Evolutionary conservation across 2,113 vertebrate genomes (phyloP).

Genomic region (Haliaeetus leucogaster): DNA sequence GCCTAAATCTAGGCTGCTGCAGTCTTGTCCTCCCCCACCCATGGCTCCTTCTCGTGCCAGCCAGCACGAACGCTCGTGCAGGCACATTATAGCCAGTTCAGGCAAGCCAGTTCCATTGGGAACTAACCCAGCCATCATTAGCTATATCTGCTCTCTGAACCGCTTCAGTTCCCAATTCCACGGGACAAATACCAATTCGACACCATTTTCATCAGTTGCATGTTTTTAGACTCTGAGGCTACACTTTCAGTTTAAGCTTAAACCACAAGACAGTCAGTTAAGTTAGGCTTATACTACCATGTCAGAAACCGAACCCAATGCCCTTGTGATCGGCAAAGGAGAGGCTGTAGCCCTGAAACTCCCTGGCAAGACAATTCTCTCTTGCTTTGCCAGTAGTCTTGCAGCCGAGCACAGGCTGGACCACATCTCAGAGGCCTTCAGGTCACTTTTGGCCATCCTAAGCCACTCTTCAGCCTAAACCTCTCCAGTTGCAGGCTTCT

Average conservation of each 20-base stretch:
- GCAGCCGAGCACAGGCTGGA: accelerated
- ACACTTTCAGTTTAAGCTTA: neutral
- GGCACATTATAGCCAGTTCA: neutral
- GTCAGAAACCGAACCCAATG: neutral
- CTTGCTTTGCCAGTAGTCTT: neutral
- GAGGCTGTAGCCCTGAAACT: neutral
- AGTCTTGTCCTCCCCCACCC: neutral
- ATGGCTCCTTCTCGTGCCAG: neutral
- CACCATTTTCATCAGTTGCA: neutral
- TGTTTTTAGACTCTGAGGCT: neutral
- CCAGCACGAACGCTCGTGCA: neutral
- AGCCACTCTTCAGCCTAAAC: neutral
- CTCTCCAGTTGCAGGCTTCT: neutral
- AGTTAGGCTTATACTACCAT: neutral
- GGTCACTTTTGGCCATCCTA: neutral
- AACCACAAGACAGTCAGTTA: neutral
- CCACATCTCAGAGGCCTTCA: neutral
- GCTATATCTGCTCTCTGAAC: neutral
- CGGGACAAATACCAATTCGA: neutral
- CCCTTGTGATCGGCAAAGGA: neutral
- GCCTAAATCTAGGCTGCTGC: neutral
- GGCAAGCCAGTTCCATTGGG: neutral
- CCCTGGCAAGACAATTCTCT: neutral
- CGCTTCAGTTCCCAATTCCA: neutral
- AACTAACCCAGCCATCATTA: neutral